phyloP scores from a whole-genome alignment of 2,797 vertebrate genomes.

The Halcyon smyrnensis region DNA sequence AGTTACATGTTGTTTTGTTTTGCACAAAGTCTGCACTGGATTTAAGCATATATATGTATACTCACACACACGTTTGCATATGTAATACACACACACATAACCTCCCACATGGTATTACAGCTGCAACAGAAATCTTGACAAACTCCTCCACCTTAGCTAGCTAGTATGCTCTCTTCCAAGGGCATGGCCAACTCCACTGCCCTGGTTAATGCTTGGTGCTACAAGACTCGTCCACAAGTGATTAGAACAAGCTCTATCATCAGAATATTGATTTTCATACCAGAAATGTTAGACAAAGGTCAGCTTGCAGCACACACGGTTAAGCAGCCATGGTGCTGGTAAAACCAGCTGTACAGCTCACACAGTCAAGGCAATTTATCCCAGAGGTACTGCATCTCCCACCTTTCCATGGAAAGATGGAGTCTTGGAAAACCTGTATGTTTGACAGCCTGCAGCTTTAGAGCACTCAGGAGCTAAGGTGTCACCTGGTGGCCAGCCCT shows the following conservation, averaged over 20 bases:
- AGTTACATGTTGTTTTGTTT: background rate
- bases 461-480: background rate
- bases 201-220: background rate
- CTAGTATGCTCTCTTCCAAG: background rate
- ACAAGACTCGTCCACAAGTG: background rate
- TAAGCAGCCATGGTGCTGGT: fast-evolving
- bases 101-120: background rate
- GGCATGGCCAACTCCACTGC: fast-evolving
- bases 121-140: background rate
- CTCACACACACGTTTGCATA: too few species aligned
- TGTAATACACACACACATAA: background rate
- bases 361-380: fast-evolving
- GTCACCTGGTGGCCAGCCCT: background rate
- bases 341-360: fast-evolving
- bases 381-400: background rate
- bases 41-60: background rate
- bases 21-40: background rate
- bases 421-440: background rate
- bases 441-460: background rate
- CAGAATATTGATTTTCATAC: background rate
- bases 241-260: fast-evolving
- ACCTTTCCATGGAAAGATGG: background rate
- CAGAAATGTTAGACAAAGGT: background rate
- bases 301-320: background rate
- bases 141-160: background rate